phyloP scores from a whole-genome alignment of 1,140 invertebrate genomes.

The Drosophila trapezifrons region DNA sequence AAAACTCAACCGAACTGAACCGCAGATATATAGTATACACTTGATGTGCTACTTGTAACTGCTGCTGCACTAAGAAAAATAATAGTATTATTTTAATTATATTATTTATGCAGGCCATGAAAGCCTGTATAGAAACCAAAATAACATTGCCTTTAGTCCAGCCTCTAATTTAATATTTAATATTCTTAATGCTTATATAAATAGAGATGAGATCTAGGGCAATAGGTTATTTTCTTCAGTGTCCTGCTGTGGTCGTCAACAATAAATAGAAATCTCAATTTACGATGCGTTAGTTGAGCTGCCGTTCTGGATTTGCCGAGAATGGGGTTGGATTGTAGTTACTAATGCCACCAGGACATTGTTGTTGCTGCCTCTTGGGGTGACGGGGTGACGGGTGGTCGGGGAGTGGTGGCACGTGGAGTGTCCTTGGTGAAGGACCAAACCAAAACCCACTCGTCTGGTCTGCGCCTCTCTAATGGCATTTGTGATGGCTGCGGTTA shows the following conservation, averaged over 20 bases:
- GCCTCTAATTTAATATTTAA: not conserved
- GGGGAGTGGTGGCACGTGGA: not conserved
- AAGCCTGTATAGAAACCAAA: too few relatives aligned
- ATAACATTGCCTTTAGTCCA: too few relatives aligned
- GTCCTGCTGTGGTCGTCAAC: constrained; percentile 47
- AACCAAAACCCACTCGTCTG: constrained; percentile 24
- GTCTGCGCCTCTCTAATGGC: constrained; percentile 71
- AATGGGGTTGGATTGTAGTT: constrained; percentile 25
- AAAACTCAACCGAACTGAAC: constrained; percentile 30
- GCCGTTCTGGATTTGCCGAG: constrained; percentile 19
- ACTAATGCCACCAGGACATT: constrained; percentile 38
- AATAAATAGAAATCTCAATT: constrained; percentile 83
- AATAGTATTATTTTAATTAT: not conserved
- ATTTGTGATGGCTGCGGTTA: constrained; percentile 79
- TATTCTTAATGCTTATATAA: not conserved
- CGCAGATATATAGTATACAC: constrained; percentile 42
- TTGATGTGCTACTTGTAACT: constrained; percentile 22
- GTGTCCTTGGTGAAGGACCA: constrained; percentile 30
- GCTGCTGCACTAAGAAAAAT: not conserved
- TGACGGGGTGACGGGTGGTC: not conserved
- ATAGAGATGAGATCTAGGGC: too few relatives aligned
- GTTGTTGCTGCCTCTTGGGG: constrained; percentile 22
- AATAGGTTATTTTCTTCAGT: constrained; percentile 2
- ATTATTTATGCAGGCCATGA: too few relatives aligned
- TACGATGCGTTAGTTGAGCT: constrained; percentile 73